Evolutionary conservation across 2,113 vertebrate genomes (phyloP), one percentile per base, ranked within the genome.

Genomic region (Pipa parva): DNA sequence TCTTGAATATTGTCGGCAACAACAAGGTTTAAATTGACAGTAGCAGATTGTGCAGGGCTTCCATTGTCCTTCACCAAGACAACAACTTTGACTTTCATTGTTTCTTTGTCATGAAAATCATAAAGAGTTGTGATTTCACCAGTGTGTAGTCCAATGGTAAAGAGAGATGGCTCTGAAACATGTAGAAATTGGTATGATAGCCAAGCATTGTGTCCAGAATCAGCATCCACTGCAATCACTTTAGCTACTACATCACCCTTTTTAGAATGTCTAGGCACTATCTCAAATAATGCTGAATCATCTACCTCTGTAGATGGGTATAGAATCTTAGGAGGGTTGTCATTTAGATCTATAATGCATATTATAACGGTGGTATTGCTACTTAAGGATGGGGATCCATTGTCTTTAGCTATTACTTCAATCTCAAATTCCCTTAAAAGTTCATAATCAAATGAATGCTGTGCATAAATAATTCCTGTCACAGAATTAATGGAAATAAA

Each of bases 401-500:
- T 28, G 50, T 74, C 73, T 33, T 42, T 42, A n/a, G 63, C 63
- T 37, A 39, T 55, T 26, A 74, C 51, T 33, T 59, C 26, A 27
- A 74, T 18, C 5, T 64, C 37, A 22, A 73, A 54, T 15, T 63
- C 37, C 11, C 33, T 67, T 5, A 58, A 25, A 8, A 69, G 21
- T 0, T 79, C 76, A 48, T 78, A 79, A 21, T 72, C 64, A 54
- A 74, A 72, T 26, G 71, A 22, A 45, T 72, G 25, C 64, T 88
- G 68, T 0, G 89, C 89, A 33, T 92, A 92, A 0, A 94, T 81
- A 49, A 90, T 72, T 0, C 90, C 91, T 0, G 90, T 93, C 68
- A 92, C 86, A 1, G 92, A 90, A 61, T 93, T 93, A 76, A 94
- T 89, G 20, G 90, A 92, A 65, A 94, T 17, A 79, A 76, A 92